A percentile compares a stretch with the other conserved stretches of the same genome.
Conservation (phyloP, 2,888 invertebrate genomes). For the Busseola fusca region DNA sequence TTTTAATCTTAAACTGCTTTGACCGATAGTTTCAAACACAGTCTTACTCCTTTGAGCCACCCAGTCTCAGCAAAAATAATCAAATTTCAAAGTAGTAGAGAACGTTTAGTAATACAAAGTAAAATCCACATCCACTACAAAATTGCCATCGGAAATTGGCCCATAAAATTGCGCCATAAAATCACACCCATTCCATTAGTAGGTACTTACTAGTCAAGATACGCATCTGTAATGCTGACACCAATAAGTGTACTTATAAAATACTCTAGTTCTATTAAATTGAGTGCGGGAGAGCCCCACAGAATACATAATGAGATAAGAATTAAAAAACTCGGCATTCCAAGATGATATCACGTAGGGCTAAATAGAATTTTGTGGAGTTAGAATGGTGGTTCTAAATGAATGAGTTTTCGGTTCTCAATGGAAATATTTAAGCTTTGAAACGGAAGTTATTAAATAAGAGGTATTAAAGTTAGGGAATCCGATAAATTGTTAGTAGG, state of each 20-base stretch:
- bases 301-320: slow-evolving; percentile 51
- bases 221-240: slow-evolving; percentile 23
- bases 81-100: neutral
- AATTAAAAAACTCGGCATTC: slow-evolving; percentile 43
- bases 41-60: neutral
- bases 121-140: slow-evolving; percentile 4
- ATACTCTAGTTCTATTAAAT: slow-evolving; percentile 41
- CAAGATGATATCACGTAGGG: slow-evolving; percentile 22
- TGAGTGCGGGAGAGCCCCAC: slow-evolving; percentile 23
- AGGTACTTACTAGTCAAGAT: neutral
- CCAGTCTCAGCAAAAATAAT: neutral
- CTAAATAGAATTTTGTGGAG: slow-evolving; percentile 24
- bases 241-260: slow-evolving; percentile 30
- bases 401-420: slow-evolving; percentile 24
- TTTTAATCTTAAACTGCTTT: neutral
- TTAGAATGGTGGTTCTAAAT: slow-evolving; percentile 28
- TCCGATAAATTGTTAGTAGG: slow-evolving; percentile 9
- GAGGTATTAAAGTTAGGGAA: neutral
- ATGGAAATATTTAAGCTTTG: slow-evolving; percentile 35
- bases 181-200: neutral
- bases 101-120: neutral
- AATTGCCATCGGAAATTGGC: neutral
- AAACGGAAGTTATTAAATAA: slow-evolving; percentile 19
- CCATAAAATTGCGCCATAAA: slow-evolving; percentile 7
- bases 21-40: neutral